Evolutionary conservation across 2,797 vertebrate genomes (phyloP), one percentile per base, ranked within the genome.

Genomic region (Pipistrellus pipistrellus): DNA sequence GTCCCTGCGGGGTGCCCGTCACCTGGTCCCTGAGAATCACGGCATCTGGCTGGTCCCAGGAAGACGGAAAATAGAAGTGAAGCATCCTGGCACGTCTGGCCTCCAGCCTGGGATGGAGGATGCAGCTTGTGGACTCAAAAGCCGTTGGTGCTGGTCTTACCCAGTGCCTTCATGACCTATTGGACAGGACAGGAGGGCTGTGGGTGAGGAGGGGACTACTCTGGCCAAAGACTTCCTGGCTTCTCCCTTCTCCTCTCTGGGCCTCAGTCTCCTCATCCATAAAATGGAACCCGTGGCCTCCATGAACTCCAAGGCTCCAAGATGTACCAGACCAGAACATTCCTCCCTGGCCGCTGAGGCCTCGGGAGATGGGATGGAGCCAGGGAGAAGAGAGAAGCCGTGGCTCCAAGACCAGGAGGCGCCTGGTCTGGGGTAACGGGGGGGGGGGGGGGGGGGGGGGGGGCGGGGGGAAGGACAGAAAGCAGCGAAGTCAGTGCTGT

Each of bases 381-480:
- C 96, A 96, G 89, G 71, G 77, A 38, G 30, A 30, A 57, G 84
- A 69, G 9, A 3, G 55, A 83, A 77, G 32, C 80, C 3, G 1
- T 53, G 93, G 59, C 77, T 96, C 51, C 85, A 95, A 95, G 96
- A 95, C 95, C 76, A 69, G 86, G 59, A 93, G 96, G 95, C 82
- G 89, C 96, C 96, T 91, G 77, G 78, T 84, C 86, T 3, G 0
- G 82, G 14, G 48, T 14, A 12, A 64, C 88, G 2, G 30, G 55
- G 2, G 1, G 38, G 32, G 59, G 64, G 68, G 25, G 14, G 1
- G 46, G 11, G 4, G n/a, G 2, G 30, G 55, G 2, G 1, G 38
- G 32, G 59, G 64, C 68, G 25, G 14, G 1, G 46, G 11, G 4
- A n/a, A n/a, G n/a, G n/a, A n/a, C 87, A 88, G 91, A 90, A 77